Base-by-base conservation (phyloP, 2,113 vertebrate genomes). In the Fregata magnificens region DNA sequence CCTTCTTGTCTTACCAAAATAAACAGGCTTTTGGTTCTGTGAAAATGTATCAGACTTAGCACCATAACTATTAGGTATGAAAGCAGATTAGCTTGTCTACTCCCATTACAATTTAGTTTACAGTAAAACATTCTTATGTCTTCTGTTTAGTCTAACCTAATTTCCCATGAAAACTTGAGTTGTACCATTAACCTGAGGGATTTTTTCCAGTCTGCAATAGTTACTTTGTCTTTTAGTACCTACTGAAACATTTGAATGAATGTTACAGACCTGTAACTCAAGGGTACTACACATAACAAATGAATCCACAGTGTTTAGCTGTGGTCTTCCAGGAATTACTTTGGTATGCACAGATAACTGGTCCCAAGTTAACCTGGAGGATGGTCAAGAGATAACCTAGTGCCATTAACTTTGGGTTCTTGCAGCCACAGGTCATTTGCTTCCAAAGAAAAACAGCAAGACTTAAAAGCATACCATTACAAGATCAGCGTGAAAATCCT, bases 391-490 rank as follows among this genome's bases (percentile, higher is more conserved):
- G 73, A 93, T n/a, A 94, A 85, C 19, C 13, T 42, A 81, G 28
- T 55, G n/a, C 24, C 40, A 74, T 94, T 90, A 90, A 82, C 44
- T 91, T 70, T 52, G 55, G n/a, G 24, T 77, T 90, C 56, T 79
- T 61, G 16, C 34, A 92, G 53, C n/a, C 70, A 82, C 32, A 65
- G 67, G 11, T 50, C 44, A 56, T 94, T 96, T 90, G 15, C 31
- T 91, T 69, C 42, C 34, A 70, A 90, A 88, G 62, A 29, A 95
- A 93, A 95, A 4, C 52, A 95, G 50, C 87, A 95, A 89, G 89
- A 80, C 71, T 72, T 96, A 86, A 87, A 95, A 95, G 21, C 61
- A 82, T 67, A 59, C 31, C 14, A 65, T 93, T 92, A 94, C 12
- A 70, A 94, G 28, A 85, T 65, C 85, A 95, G 63, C 77, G 81